Evolutionary conservation across 2,113 vertebrate genomes (phyloP).

Genomic region (Carollia perspicillata): DNA sequence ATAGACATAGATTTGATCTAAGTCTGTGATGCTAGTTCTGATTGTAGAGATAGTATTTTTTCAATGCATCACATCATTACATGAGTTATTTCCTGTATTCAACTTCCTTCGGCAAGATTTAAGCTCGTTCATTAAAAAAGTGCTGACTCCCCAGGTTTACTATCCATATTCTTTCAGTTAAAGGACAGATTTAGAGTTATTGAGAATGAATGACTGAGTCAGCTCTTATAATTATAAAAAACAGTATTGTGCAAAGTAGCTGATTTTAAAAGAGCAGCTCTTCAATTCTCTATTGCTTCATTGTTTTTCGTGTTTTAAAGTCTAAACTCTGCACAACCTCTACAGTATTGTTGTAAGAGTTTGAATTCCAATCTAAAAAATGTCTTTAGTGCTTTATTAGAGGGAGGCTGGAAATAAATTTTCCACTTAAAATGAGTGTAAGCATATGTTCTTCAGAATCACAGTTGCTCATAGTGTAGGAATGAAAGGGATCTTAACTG

Average conservation of each 20-base stretch:
- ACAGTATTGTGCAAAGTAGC: neutral
- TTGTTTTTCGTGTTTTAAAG: neutral
- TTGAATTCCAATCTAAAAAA: conserved; percentile 26
- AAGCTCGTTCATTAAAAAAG: conserved; percentile 48
- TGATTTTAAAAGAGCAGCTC: neutral
- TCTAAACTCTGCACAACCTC: neutral
- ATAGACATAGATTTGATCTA: neutral
- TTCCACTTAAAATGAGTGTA: neutral
- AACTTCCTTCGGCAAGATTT: conserved; percentile 53
- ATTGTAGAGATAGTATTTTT: conserved; percentile 10
- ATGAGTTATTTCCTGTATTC: conserved; percentile 62
- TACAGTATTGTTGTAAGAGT: neutral
- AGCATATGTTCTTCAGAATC: neutral
- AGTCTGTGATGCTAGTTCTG: neutral
- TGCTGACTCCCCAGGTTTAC: conserved; percentile 8
- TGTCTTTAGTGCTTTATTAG: neutral
- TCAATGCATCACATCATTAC: neutral
- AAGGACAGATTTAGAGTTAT: neutral
- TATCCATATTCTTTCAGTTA: neutral
- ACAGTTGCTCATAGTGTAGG: neutral
- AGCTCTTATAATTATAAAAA: neutral
- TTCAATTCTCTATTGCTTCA: neutral
- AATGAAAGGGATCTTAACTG: neutral
- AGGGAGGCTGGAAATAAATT: neutral
- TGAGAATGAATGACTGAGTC: neutral